Base-by-base conservation (phyloP, 2,888 invertebrate species). In the Gryllus longicercus region DNA sequence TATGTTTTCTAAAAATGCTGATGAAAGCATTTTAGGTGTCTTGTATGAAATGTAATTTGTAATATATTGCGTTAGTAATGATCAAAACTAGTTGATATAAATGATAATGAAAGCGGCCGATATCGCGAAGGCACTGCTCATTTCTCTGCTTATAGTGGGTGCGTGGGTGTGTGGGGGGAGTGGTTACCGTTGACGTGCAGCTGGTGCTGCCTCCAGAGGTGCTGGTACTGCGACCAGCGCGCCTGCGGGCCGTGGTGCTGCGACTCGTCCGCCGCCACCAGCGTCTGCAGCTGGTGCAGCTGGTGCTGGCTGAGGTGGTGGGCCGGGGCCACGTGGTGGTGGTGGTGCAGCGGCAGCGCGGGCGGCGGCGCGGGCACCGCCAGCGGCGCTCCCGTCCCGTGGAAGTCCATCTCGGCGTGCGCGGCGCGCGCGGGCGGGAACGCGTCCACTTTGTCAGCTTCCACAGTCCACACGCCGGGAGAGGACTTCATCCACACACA, bases 131-230 rank as follows among this genome's bases (percentile, higher is more conserved):
- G 5, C 5, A 2, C 25, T 25, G 2, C 25, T 3, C 4, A 25
- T 3, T 4, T 2, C 4, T 25, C 2, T 25, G 38, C 38, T 38
- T 38, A 5, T 38, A 38, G 38, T 5, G 38, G 0, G 38, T 1
- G 38, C 38, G 5, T 38, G 38, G 38, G 38, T 5, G 38, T 25
- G 3, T 0, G 1, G 38, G 38, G 8, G 38, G 1, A 8, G 38
- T 1, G 38, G 38, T 38, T 82, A 82, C 82, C 82, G 74, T 80
- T 82, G 63, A 82, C 80, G 74, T 82, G 82, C 80, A 81, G 51
- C 87, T 93, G 88, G 83, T 88, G 93, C 87, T 94, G 94, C 85
- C 93, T 89, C 93, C 93, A 94, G 84, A 94, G 90, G 87, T 94
- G 94, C 84, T 91, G 91, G 87, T 93, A 93, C 89, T 93, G 93